Evolutionary conservation across 2,888 invertebrate species (phyloP).

Genomic region (Synanthedon vespiformis): DNA sequence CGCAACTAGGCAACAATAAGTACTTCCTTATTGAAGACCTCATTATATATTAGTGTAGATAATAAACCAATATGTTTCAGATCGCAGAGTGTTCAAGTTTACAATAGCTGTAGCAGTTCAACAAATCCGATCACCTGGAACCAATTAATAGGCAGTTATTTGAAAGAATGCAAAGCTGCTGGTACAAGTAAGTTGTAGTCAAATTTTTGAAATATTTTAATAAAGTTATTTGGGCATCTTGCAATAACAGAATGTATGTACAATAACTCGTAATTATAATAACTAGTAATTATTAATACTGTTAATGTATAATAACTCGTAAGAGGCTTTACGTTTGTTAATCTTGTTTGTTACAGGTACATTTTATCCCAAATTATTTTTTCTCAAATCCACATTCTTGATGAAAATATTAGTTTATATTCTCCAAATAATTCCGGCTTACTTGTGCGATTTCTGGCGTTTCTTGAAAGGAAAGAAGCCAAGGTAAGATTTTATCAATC

Average conservation of each 20-base stretch:
- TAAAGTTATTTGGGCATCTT: no score
- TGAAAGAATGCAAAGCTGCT: conserved; percentile 6
- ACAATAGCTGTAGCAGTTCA: conserved; percentile 89
- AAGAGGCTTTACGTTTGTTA: no score
- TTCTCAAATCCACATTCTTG: conserved; percentile 2
- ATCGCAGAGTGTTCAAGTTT: conserved; percentile 75
- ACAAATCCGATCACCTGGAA: conserved; percentile 88
- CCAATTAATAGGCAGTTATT: conserved; percentile 70
- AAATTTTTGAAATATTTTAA: background rate
- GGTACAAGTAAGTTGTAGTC: background rate
- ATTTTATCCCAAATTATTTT: conserved; percentile 6
- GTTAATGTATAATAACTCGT: no score
- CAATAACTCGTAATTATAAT: no score
- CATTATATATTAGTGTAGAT: no score
- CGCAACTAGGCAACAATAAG: no score
- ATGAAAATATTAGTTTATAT: conserved; percentile 4
- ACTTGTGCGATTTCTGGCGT: conserved; percentile 15
- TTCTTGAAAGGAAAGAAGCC: conserved; percentile 14
- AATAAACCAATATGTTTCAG: conserved; percentile 18
- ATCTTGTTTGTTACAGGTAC: conserved; percentile 13
- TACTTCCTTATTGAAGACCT: no score
- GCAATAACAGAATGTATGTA: no score
- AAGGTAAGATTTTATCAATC: conserved; percentile 13
- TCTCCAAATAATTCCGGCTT: conserved; percentile 15
- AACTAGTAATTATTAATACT: no score